phyloP scores from a whole-genome alignment of 2,113 vertebrate genomes.

The Colinus virginianus region DNA sequence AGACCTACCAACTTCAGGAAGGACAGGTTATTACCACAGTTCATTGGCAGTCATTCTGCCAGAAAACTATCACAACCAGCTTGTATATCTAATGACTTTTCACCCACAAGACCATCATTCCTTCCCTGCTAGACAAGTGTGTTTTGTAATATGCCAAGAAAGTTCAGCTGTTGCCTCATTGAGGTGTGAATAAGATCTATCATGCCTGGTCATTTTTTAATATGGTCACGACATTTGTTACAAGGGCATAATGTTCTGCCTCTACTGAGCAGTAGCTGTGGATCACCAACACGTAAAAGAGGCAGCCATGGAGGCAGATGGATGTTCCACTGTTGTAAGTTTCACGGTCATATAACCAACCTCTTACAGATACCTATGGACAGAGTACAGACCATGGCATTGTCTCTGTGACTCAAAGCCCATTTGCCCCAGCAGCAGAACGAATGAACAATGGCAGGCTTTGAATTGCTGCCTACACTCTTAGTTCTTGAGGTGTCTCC shows the following conservation, averaged over 20 bases:
- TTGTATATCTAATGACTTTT: neutral
- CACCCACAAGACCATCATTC: neutral
- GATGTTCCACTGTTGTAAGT: neutral
- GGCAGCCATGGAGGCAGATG: neutral
- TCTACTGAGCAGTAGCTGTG: neutral
- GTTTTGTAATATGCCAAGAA: neutral
- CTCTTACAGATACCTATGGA: conserved; percentile 3
- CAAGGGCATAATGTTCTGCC: neutral
- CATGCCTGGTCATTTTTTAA: neutral
- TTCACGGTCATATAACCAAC: neutral
- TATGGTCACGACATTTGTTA: neutral
- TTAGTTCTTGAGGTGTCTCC: neutral
- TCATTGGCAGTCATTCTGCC: neutral
- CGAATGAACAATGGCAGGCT: neutral
- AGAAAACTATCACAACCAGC: neutral
- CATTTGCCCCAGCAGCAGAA: neutral
- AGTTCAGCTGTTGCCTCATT: neutral
- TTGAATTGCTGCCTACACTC: neutral
- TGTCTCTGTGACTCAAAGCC: neutral
- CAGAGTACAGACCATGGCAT: conserved; percentile 1
- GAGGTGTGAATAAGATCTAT: neutral
- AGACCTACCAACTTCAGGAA: neutral
- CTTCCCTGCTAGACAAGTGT: neutral
- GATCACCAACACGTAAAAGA: conserved; percentile 2
- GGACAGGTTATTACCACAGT: neutral